phyloP scores from a whole-genome alignment of 1,140 invertebrate genomes.

The Pachypeltis micranthus region DNA sequence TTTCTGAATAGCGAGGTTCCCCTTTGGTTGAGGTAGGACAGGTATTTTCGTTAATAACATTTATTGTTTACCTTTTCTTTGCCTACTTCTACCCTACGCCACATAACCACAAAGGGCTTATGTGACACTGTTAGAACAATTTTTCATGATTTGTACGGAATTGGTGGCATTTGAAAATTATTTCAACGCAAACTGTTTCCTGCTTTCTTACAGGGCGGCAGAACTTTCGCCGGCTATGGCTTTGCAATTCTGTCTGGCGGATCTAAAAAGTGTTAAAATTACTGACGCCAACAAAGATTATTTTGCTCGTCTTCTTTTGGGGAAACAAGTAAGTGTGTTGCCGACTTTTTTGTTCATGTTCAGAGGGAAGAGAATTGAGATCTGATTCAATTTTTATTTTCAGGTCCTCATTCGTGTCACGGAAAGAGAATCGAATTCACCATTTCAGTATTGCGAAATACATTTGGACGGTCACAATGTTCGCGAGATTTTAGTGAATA shows the following conservation, averaged over 20 bases:
- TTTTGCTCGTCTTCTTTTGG: constrained; percentile 51
- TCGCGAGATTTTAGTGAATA: constrained; percentile 38
- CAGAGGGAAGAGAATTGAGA: not conserved
- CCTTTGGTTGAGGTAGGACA: too few relatives aligned
- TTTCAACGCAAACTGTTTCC: not conserved
- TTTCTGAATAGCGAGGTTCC: too few relatives aligned
- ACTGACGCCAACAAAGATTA: constrained; percentile 51
- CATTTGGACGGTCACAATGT: constrained; percentile 44
- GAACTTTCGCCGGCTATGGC: constrained; percentile 43
- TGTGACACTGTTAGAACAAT: too few relatives aligned
- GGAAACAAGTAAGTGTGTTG: constrained; percentile 33
- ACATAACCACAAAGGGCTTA: too few relatives aligned
- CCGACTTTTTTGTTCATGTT: not conserved
- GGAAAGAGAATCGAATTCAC: constrained; percentile 46
- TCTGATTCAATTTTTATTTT: not conserved
- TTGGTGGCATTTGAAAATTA: too few relatives aligned
- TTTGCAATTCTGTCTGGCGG: constrained; percentile 54
- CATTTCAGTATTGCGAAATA: constrained; percentile 57
- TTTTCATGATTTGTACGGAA: too few relatives aligned
- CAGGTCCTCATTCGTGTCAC: constrained; percentile 47
- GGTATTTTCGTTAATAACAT: too few relatives aligned
- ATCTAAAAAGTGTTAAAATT: constrained; percentile 49
- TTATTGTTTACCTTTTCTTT: too few relatives aligned
- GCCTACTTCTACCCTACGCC: too few relatives aligned
- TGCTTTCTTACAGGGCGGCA: not conserved